Evolutionary conservation across 2,888 invertebrate genomes (phyloP).

Genomic region (Campopleginae sp.): DNA sequence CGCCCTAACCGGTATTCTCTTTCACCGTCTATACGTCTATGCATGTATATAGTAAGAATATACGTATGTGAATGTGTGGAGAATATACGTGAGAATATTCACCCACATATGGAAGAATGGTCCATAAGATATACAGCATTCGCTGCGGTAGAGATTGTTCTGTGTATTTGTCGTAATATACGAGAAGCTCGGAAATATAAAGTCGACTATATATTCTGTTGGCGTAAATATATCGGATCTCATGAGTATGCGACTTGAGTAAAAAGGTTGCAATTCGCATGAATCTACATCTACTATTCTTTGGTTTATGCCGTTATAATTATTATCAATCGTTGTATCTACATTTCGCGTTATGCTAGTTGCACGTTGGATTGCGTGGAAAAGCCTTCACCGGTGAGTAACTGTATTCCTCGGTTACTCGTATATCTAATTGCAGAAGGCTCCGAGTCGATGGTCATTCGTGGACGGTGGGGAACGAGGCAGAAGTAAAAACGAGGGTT

Average conservation of each 20-base stretch:
- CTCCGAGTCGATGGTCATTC: slow-evolving; percentile 40
- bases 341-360: slow-evolving; percentile 36
- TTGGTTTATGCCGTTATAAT: slow-evolving; percentile 24
- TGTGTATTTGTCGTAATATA: slow-evolving; percentile 42
- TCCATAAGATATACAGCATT: slow-evolving; percentile 28
- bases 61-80: neutral
- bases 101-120: slow-evolving; percentile 24
- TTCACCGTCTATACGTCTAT: slow-evolving; percentile 24
- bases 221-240: neutral
- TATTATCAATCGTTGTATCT: slow-evolving; percentile 20
- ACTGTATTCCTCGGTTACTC: slow-evolving; percentile 56
- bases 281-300: slow-evolving; percentile 1
- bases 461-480: slow-evolving; percentile 1
- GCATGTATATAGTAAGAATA: neutral
- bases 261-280: slow-evolving; percentile 22
- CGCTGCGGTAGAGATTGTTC: slow-evolving; percentile 39
- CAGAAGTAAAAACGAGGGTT: slow-evolving; percentile 26
- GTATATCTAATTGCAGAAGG: slow-evolving; percentile 63
- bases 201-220: slow-evolving; percentile 9
- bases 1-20: slow-evolving; percentile 73
- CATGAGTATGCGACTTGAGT: neutral
- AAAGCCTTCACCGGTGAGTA: slow-evolving; percentile 39
- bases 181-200: slow-evolving; percentile 54
- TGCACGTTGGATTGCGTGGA: slow-evolving; percentile 6
- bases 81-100: neutral